A percentile compares a stretch with the other conserved stretches of the same genome.
Evolutionary conservation across 2,113 vertebrate species (phyloP).

Genomic region (Apistogramma diplotaenia): DNA sequence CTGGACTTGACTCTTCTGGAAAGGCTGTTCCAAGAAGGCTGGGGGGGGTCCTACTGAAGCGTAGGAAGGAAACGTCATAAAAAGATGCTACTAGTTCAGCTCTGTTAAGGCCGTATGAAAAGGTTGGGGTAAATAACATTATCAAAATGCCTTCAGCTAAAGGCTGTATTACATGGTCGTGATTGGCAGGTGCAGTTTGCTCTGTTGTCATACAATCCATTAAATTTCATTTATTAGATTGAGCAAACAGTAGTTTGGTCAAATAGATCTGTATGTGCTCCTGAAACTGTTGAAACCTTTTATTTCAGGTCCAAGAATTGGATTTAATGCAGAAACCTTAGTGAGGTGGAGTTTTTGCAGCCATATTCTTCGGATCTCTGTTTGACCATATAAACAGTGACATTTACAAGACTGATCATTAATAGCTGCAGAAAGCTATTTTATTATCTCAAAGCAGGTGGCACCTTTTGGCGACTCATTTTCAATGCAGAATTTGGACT

Average conservation of each 20-base stretch:
- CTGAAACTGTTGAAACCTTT: background rate
- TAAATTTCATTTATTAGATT: background rate
- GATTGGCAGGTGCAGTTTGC: background rate
- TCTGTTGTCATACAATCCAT: background rate
- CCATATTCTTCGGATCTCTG: background rate
- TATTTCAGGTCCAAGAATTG: background rate
- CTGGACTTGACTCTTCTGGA: constrained; percentile 33
- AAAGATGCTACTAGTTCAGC: background rate
- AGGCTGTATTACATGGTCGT: background rate
- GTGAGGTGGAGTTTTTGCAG: background rate
- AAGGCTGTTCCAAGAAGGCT: constrained; percentile 21
- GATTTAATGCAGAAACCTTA: background rate
- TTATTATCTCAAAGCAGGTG: constrained; percentile 38
- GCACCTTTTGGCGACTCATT: constrained; percentile 30
- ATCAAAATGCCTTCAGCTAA: background rate
- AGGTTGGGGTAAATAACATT: background rate
- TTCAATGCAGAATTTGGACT: constrained; percentile 24
- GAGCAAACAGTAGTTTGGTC: too few relatives aligned
- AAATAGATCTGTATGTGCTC: background rate
- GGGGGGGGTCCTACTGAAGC: background rate
- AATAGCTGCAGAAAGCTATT: constrained; percentile 12
- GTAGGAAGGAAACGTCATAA: background rate
- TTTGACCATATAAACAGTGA: background rate
- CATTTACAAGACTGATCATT: background rate
- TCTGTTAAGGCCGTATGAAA: background rate